Conservation (phyloP, 2,888 invertebrate species). For the Corbicula japonica region DNA sequence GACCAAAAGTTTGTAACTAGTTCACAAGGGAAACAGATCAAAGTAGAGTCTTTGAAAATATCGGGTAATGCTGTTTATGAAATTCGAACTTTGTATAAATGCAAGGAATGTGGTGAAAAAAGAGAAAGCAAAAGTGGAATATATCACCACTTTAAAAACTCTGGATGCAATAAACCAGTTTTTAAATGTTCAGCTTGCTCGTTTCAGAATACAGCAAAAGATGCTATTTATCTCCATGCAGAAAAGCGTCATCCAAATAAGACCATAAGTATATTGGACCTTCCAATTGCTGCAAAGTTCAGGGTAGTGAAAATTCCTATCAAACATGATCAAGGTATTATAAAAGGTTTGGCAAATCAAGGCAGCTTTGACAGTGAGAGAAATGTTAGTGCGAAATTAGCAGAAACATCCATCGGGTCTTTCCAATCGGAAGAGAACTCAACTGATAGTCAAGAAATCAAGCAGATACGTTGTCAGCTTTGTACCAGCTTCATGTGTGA, state of each 20-base stretch:
- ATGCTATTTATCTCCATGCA: conserved; percentile 45
- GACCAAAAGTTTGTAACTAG: conserved; percentile 13
- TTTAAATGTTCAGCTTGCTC: conserved; percentile 63
- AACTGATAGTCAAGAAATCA: too few relatives aligned
- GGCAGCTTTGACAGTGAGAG: too few relatives aligned
- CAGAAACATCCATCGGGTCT: too few relatives aligned
- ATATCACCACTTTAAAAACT: conserved; percentile 61
- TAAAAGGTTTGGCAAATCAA: conserved; percentile 7
- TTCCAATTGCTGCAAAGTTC: conserved; percentile 49
- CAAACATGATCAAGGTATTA: conserved; percentile 22
- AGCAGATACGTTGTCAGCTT: conserved; percentile 40
- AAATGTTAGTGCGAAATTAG: too few relatives aligned
- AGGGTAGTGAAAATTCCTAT: conserved; percentile 46
- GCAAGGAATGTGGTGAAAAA: conserved; percentile 66
- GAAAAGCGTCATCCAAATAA: conserved; percentile 50
- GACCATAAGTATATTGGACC: conserved; percentile 21
- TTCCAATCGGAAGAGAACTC: too few relatives aligned
- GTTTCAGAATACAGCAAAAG: conserved; percentile 48
- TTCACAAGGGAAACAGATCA: conserved; percentile 27
- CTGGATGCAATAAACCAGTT: conserved; percentile 57
- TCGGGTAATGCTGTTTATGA: conserved; percentile 23
- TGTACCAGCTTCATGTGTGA: conserved; percentile 46
- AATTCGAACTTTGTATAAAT: conserved; percentile 60
- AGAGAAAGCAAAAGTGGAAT: conserved; percentile 57
- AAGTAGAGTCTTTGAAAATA: conserved; percentile 15